Percentiles rank a stretch among this genome's conserved stretches.
Evolutionary conservation across 2,888 invertebrate species (phyloP).

Genomic region (Crossocerus cetratus): DNA sequence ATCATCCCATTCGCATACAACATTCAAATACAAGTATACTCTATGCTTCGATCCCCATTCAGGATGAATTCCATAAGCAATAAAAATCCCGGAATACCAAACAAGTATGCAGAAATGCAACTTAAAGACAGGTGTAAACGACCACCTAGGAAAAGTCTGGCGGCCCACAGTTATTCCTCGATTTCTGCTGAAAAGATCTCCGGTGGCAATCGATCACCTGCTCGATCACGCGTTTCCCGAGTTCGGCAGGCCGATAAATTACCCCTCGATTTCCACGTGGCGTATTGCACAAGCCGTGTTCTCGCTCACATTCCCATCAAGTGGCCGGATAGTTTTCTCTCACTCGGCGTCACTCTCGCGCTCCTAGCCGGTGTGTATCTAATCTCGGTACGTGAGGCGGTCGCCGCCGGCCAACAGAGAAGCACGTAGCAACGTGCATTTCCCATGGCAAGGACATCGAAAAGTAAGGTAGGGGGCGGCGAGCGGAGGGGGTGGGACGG

Average conservation of each 20-base stretch:
- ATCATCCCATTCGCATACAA: not conserved
- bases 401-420: not conserved
- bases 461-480: constrained; percentile 13
- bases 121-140: too few relatives aligned
- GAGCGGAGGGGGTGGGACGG: constrained; percentile 8
- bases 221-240: too few relatives aligned
- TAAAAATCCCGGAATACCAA: too few relatives aligned
- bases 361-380: constrained; percentile 11
- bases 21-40: too few relatives aligned
- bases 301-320: constrained; percentile 34
- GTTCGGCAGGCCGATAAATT: constrained; percentile 21
- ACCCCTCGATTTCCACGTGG: constrained; percentile 25
- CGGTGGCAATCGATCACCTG: too few relatives aligned
- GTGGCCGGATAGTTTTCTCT: constrained; percentile 14
- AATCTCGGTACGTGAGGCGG: constrained; percentile 36
- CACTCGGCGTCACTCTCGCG: too few relatives aligned
- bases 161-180: too few relatives aligned
- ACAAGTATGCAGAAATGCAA: too few relatives aligned
- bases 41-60: too few relatives aligned
- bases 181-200: too few relatives aligned
- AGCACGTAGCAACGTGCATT: constrained; percentile 33
- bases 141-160: too few relatives aligned
- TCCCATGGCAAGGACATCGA: constrained; percentile 56
- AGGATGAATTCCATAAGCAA: too few relatives aligned
- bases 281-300: constrained; percentile 38